Base-by-base conservation (phyloP, 2,888 invertebrate genomes). In the Seladonia tumulorum region DNA sequence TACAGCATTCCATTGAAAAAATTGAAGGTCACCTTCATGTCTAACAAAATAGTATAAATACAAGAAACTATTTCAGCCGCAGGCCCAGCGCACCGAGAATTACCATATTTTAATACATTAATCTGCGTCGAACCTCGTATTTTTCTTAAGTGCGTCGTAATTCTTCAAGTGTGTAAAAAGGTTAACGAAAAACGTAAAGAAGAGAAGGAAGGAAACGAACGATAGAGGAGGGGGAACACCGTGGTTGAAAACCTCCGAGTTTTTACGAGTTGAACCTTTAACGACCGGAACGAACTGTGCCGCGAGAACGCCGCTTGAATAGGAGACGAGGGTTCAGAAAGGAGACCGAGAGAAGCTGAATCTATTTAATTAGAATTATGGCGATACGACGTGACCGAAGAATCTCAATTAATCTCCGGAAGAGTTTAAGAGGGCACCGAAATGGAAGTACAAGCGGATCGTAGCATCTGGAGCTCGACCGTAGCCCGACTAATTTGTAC, bases 341-440 rank as follows among this genome's bases (percentile, higher is more conserved):
- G 14, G 81, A 76, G 71, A 72, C 57, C 53, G 68, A 74, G 63
- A 70, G 79, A 29, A 75, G 80, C 66, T 83, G 82, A 88, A 91
- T 92, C 86, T 89, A 87, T 91, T 92, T 90, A 90, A 93, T 92
- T 91, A 91, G 85, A 92, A 87, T 92, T 91, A 92, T 91, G 78
- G 72, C 80, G 89, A 84, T 85, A 90, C 85, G 82, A 89, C 87
- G 83, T 84, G 87, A 86, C 87, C 85, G 80, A 86, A 80, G 90
- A 85, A 90, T 91, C 87, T 90, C 91, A 91, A 91, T 91, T 91
- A 92, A 88, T 85, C 84, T 85, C 39, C 57, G 53, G 79, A 76
- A 68, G 73, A 68, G 80, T 74, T 80, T 76, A 68, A 87, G 60
- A 53, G 82, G 22, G 29, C 42, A 49, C 57, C 76, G 79, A 35